phyloP scores from a whole-genome alignment of 2,113 vertebrate genomes.

The Urocynchramus pylzowi region DNA sequence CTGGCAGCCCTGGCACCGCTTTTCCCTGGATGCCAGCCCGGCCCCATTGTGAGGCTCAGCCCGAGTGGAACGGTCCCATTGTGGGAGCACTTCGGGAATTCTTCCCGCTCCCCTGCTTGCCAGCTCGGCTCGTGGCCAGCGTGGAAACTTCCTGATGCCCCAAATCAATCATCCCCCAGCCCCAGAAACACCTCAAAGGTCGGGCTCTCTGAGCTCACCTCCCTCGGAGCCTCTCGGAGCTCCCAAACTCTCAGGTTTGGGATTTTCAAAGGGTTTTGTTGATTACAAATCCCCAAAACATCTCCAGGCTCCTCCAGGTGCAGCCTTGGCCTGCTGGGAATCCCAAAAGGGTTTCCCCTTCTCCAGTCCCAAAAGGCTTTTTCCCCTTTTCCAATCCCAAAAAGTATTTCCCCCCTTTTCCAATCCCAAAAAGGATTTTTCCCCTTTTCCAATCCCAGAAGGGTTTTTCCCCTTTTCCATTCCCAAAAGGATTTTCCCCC shows the following conservation, averaged over 20 bases:
- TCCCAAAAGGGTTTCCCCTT: background rate
- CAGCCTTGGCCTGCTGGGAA: background rate
- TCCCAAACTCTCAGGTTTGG: background rate
- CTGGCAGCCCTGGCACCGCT: background rate
- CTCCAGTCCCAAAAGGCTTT: background rate
- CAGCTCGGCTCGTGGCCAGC: background rate
- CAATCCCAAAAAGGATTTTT: no score
- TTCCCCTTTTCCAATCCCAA: background rate
- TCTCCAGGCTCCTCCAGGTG: background rate
- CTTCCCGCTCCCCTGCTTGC: background rate
- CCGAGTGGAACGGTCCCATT: background rate
- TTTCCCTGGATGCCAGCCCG: background rate
- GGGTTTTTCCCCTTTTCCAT: no score
- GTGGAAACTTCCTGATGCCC: background rate
- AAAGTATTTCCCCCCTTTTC: no score
- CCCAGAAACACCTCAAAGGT: accelerated
- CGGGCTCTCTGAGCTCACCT: background rate
- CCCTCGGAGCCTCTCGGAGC: background rate
- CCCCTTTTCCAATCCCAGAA: no score
- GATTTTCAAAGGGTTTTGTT: background rate
- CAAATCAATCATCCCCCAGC: background rate
- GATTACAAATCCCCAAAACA: background rate
- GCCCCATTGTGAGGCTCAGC: background rate
- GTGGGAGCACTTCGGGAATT: background rate
- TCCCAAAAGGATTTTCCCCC: no score